Evolutionary conservation across 1,140 invertebrate genomes (phyloP).

Genomic region (Orussus abietinus): DNA sequence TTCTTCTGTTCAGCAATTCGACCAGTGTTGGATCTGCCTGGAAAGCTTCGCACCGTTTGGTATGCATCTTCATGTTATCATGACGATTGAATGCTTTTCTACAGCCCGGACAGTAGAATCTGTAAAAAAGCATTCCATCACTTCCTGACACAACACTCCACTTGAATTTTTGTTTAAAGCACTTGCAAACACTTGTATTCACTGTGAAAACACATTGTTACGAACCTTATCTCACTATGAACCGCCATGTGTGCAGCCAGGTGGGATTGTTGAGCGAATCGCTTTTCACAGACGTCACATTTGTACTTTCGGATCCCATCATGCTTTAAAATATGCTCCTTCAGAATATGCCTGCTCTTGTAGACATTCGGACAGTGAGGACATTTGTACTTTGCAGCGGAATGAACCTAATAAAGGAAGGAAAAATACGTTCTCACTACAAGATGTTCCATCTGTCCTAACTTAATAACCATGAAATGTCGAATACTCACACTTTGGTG

Average conservation of each 20-base stretch:
- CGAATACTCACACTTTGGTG: slow-evolving; percentile 33
- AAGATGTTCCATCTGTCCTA: no score
- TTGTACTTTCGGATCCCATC: slow-evolving; percentile 39
- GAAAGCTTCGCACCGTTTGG: slow-evolving; percentile 29
- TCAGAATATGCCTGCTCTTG: slow-evolving; percentile 36
- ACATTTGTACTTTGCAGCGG: slow-evolving; percentile 33
- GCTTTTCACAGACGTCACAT: slow-evolving; percentile 28
- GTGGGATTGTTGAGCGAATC: slow-evolving; percentile 38
- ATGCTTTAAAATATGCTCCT: slow-evolving; percentile 40
- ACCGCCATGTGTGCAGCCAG: slow-evolving; percentile 37
- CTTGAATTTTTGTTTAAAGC: no score
- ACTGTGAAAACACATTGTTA: slow-evolving; percentile 4
- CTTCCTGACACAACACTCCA: no score
- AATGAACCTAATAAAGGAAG: slow-evolving; percentile 25
- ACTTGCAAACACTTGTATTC: no score
- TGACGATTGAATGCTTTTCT: slow-evolving; percentile 32
- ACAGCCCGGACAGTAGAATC: slow-evolving; percentile 35
- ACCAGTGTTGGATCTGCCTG: slow-evolving; percentile 20
- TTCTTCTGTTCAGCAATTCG: slow-evolving; percentile 14
- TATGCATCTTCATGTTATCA: slow-evolving; percentile 41
- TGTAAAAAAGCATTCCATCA: slow-evolving; percentile 18
- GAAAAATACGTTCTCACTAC: slow-evolving; percentile 2
- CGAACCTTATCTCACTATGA: slow-evolving; percentile 32
- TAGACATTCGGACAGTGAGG: slow-evolving; percentile 33
- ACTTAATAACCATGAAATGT: no score